These are phyloP conservation scores for Dicrostonyx torquatus DNA, from an alignment of 2,797 vertebrate genomes.

Conservation along the genomic window DNA sequence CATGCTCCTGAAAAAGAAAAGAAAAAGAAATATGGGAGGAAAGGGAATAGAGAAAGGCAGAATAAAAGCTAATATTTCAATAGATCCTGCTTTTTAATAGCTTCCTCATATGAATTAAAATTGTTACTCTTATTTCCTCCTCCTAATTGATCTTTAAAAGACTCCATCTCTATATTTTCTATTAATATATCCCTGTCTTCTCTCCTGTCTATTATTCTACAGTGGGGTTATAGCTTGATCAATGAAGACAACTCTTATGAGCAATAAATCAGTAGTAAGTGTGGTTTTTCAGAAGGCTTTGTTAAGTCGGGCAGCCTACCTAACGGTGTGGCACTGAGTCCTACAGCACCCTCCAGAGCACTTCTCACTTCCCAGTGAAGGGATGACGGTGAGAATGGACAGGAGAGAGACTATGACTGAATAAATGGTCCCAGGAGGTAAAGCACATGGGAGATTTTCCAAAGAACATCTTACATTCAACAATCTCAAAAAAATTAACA, in stretches of 20 bases:
- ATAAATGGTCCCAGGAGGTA: not conserved
- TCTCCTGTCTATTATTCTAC: slow-evolving; percentile 20
- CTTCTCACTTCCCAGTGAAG: slow-evolving; percentile 24
- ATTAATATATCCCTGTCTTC: slow-evolving; percentile 13
- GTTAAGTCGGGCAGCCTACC: not conserved
- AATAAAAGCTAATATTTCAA: slow-evolving; percentile 49
- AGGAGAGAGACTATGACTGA: not conserved
- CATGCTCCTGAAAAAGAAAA: slow-evolving; percentile 90
- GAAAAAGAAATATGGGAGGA: not conserved
- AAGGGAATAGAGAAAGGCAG: slow-evolving; percentile 33
- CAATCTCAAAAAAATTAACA: not conserved
- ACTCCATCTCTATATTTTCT: slow-evolving; percentile 34
- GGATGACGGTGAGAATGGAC: not conserved
- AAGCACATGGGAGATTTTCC: not conserved
- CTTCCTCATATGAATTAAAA: slow-evolving; percentile 33
- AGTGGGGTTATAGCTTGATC: not conserved
- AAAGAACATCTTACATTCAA: slow-evolving; percentile 13
- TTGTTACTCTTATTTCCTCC: not conserved
- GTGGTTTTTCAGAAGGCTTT: slow-evolving; percentile 9
- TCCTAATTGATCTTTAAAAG: slow-evolving; percentile 41
- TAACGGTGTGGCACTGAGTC: not conserved
- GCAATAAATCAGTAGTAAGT: not conserved
- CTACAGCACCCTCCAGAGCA: not conserved
- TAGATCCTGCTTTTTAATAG: not conserved
- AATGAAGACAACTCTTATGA: not conserved